phyloP scores from a whole-genome alignment of 2,888 invertebrate species.

The Nycteola revayana region DNA sequence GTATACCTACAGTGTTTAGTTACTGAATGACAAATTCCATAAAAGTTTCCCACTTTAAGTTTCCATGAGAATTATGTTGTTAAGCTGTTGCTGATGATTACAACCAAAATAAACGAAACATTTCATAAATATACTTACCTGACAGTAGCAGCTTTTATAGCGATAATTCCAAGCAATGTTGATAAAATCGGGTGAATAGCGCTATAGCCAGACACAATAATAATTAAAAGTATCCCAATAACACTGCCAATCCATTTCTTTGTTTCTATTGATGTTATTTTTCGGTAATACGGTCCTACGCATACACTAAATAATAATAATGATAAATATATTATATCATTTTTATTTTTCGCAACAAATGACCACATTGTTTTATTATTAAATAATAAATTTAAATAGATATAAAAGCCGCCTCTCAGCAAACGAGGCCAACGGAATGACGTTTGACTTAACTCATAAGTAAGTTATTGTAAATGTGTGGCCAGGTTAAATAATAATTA shows the following conservation, averaged over 20 bases:
- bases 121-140: constrained; percentile 44
- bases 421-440: too few relatives aligned
- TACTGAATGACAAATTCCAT: too few relatives aligned
- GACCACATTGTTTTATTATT: constrained; percentile 45
- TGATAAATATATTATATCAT: constrained; percentile 88
- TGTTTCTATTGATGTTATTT: constrained; percentile 50
- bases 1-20: too few relatives aligned
- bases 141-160: constrained; percentile 61
- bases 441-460: too few relatives aligned
- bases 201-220: constrained; percentile 63
- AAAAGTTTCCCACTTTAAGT: too few relatives aligned
- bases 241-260: constrained; percentile 82
- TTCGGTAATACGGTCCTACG: constrained; percentile 85
- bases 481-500: too few relatives aligned
- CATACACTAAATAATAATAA: constrained; percentile 86
- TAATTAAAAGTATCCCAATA: constrained; percentile 58
- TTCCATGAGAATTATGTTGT: too few relatives aligned
- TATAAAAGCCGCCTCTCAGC: too few relatives aligned
- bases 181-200: constrained; percentile 68
- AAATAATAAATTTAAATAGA: background rate
- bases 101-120: too few relatives aligned
- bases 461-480: too few relatives aligned
- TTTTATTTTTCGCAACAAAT: constrained; percentile 83
- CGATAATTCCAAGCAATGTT: constrained; percentile 53
- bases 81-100: too few relatives aligned